Evolutionary conservation across 2,888 invertebrate species (phyloP).

Genomic region (Pediacus dermestoides): DNA sequence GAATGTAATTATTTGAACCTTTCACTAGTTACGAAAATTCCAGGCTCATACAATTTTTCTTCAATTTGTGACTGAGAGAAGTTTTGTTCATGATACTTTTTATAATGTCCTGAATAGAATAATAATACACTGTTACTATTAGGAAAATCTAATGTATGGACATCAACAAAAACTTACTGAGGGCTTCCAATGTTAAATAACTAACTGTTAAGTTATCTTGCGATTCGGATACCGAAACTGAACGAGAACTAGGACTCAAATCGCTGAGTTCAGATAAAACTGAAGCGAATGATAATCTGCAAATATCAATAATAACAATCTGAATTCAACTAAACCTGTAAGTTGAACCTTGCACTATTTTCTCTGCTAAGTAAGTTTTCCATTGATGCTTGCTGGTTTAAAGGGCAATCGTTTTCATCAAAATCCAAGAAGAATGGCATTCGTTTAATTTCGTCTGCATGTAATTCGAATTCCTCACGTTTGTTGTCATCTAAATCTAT

Average conservation of each 20-base stretch:
- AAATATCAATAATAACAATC: constrained; percentile 11
- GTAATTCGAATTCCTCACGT: constrained; percentile 36
- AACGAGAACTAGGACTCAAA: constrained; percentile 17
- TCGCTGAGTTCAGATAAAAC: constrained; percentile 27
- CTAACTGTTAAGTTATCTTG: constrained; percentile 24
- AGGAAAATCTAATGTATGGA: constrained; percentile 2
- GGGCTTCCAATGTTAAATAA: constrained; percentile 33
- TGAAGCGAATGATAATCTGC: constrained; percentile 33
- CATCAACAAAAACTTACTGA: constrained; percentile 25
- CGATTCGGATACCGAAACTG: constrained; percentile 16
- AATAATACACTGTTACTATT: neutral
- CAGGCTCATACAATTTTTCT: constrained; percentile 42
- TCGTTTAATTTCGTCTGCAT: constrained; percentile 31
- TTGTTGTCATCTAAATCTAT: constrained; percentile 28
- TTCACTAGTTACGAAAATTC: constrained; percentile 42
- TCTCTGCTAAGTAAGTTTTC: constrained; percentile 30
- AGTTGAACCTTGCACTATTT: constrained; percentile 20
- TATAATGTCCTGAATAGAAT: constrained; percentile 37
- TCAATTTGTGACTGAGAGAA: constrained; percentile 43
- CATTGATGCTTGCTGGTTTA: constrained; percentile 27
- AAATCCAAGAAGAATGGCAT: constrained; percentile 40
- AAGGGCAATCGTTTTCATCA: constrained; percentile 31
- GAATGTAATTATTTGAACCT: constrained; percentile 26
- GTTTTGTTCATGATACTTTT: constrained; percentile 37
- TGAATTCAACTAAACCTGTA: neutral